phyloP scores from a whole-genome alignment of 2,797 vertebrate genomes.

The Artibeus jamaicensis region DNA sequence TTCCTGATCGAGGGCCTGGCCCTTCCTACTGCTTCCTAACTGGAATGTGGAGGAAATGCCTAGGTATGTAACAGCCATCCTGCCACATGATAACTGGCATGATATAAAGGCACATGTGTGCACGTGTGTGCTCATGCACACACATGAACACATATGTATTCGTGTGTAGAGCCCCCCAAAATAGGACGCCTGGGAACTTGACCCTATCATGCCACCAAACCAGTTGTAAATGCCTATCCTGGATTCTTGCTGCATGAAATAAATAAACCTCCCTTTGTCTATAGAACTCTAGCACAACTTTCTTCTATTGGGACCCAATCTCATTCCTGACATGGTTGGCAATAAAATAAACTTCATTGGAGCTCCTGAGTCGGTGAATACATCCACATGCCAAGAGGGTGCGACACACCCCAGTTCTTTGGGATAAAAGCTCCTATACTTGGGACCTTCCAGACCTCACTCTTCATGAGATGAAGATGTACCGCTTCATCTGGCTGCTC shows the following conservation, averaged over 20 bases:
- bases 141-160: too few relatives aligned
- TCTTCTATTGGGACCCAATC: neutral
- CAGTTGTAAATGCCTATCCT: neutral
- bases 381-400: neutral
- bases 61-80: neutral
- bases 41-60: neutral
- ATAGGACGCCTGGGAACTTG: neutral
- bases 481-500: neutral
- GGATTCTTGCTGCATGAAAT: neutral
- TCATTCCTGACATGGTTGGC: neutral
- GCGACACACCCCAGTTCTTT: neutral
- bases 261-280: neutral
- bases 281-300: neutral
- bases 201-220: neutral
- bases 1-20: neutral
- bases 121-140: neutral
- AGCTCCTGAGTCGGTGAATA: neutral
- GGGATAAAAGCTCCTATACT: neutral
- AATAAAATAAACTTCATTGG: constrained; percentile 1
- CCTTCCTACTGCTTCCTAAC: neutral
- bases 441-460: neutral
- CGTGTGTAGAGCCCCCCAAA: neutral
- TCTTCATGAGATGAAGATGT: too few relatives aligned
- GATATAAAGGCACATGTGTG: neutral
- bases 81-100: neutral